Conservation (phyloP, 1,140 invertebrate species). For the Drosophila insularis region DNA sequence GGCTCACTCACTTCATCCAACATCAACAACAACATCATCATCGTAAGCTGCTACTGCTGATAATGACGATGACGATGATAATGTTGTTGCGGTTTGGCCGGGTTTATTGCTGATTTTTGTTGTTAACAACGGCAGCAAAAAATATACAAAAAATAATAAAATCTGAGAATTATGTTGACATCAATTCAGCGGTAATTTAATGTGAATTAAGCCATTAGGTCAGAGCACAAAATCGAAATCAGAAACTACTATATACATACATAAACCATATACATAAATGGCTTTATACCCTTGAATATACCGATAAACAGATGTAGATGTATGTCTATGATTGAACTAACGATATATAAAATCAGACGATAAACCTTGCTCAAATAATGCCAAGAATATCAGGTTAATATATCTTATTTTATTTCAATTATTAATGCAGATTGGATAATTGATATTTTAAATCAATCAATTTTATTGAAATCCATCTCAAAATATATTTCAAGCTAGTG, state of each 20-base stretch:
- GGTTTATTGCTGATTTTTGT: conserved; percentile 5
- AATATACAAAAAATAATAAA: conserved; percentile 3
- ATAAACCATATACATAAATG: background rate
- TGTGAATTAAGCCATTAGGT: conserved; percentile 8
- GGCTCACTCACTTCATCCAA: conserved; percentile 5
- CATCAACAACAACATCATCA: conserved; percentile 4
- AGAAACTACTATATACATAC: background rate
- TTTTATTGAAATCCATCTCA: too few relatives aligned
- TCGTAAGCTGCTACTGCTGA: background rate
- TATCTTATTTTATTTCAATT: too few relatives aligned
- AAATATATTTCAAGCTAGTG: too few relatives aligned
- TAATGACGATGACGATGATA: background rate
- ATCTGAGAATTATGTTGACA: conserved; percentile 1
- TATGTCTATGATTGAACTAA: too few relatives aligned
- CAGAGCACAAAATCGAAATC: background rate
- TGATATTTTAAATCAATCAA: too few relatives aligned
- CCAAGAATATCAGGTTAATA: too few relatives aligned
- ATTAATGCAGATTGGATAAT: too few relatives aligned
- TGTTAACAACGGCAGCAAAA: conserved; percentile 15
- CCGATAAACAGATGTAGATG: too few relatives aligned
- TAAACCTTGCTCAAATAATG: too few relatives aligned
- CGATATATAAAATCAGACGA: too few relatives aligned
- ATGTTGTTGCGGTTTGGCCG: background rate
- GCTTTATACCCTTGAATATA: background rate
- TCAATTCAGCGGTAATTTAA: conserved; percentile 5